phyloP scores from a whole-genome alignment of 2,113 vertebrate species.

The chimpanzee (Pan troglodytes) region NHGRI_mPanTro3-v2.1_pri NC_072413.2:72765501-72766000 shows the following conservation, averaged over 20 bases:
- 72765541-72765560: neutral
- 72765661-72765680: neutral
- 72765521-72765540: neutral
- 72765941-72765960: too few relatives aligned
- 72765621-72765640: neutral
- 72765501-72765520: neutral
- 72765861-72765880: too few relatives aligned
- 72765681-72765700: neutral
- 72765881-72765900: too few relatives aligned
- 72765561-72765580: neutral
- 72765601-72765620: neutral
- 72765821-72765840: neutral
- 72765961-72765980: too few relatives aligned
- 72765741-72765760: neutral
- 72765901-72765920: too few relatives aligned
- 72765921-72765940: too few relatives aligned
- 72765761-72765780: neutral
- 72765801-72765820: neutral
- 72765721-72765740: neutral
- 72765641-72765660: neutral
- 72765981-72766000: too few relatives aligned
- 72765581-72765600: neutral
- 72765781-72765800: constrained; percentile 13
- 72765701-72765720: neutral
- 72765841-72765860: neutral